phyloP scores from a whole-genome alignment of 2,888 invertebrate species.

The Netelia inedita region DNA sequence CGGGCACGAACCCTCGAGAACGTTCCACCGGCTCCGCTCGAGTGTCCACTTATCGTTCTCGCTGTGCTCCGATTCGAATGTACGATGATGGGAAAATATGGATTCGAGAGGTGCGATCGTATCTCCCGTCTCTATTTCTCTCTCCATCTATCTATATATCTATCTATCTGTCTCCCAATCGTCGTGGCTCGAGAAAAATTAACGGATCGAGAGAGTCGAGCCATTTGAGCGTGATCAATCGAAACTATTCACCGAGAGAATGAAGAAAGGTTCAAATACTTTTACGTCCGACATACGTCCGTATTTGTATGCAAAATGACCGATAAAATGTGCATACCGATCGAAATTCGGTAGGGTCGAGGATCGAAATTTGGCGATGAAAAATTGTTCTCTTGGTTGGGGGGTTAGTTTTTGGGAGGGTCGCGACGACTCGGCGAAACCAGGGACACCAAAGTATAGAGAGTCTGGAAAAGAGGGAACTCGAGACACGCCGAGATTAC shows the following conservation, averaged over 20 bases:
- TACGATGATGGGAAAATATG: not conserved
- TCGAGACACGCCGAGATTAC: slow-evolving; percentile 50
- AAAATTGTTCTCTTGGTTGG: slow-evolving; percentile 43
- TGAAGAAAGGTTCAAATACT: too few species aligned
- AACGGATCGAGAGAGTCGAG: too few species aligned
- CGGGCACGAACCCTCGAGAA: slow-evolving; percentile 30
- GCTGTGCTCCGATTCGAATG: slow-evolving; percentile 12
- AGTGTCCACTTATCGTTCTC: slow-evolving; percentile 39
- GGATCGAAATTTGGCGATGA: not conserved
- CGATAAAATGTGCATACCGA: too few species aligned
- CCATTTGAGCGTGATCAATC: too few species aligned
- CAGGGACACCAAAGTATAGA: slow-evolving; percentile 29
- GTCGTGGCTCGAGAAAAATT: too few species aligned
- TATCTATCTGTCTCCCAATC: too few species aligned
- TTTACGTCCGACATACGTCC: too few species aligned
- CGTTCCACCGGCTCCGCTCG: slow-evolving; percentile 48
- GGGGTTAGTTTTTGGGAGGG: slow-evolving; percentile 66
- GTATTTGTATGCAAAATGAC: too few species aligned
- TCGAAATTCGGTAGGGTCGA: too few species aligned
- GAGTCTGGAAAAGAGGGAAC: slow-evolving; percentile 34
- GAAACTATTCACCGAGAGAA: too few species aligned
- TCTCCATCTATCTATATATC: not conserved
- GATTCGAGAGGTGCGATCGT: not conserved
- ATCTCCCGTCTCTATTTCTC: not conserved
- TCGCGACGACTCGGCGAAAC: not conserved